phyloP scores from a whole-genome alignment of 2,888 invertebrate species.

The Melipona beecheii region DNA sequence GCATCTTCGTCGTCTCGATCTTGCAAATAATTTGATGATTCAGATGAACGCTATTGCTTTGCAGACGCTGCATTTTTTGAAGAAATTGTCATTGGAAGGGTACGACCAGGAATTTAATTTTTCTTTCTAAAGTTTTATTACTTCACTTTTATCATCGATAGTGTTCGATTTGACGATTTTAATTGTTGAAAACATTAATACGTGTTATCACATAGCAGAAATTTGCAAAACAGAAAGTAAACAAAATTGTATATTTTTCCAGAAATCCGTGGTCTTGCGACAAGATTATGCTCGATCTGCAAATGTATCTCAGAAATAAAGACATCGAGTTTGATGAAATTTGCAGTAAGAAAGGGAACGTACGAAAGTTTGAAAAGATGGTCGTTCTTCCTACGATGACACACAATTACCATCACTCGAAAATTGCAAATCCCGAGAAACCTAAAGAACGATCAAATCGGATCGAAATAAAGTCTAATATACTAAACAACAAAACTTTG shows the following conservation, averaged over 20 bases:
- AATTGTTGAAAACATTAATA: background rate
- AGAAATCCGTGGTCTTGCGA: slow-evolving; percentile 81
- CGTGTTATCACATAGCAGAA: slow-evolving; percentile 10
- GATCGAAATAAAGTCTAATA: background rate
- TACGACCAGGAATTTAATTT: slow-evolving; percentile 43
- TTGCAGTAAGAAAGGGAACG: slow-evolving; percentile 50
- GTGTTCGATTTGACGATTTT: background rate
- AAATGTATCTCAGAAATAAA: slow-evolving; percentile 61
- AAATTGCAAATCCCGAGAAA: slow-evolving; percentile 16
- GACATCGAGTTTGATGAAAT: slow-evolving; percentile 64
- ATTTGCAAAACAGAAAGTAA: background rate
- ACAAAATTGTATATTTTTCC: slow-evolving; percentile 42
- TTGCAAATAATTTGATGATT: slow-evolving; percentile 78
- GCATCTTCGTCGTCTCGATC: slow-evolving; percentile 76
- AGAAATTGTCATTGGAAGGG: slow-evolving; percentile 72
- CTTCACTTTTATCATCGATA: background rate
- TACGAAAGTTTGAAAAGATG: slow-evolving; percentile 74
- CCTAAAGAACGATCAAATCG: background rate
- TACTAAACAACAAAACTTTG: background rate
- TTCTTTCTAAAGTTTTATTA: background rate
- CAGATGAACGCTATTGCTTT: slow-evolving; percentile 70
- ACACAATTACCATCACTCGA: slow-evolving; percentile 30
- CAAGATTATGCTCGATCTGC: slow-evolving; percentile 67
- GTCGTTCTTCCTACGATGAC: slow-evolving; percentile 52
- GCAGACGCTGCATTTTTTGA: slow-evolving; percentile 61